Conservation (phyloP, 2,797 vertebrate species). For the Pteronotus mesoamericanus region DNA sequence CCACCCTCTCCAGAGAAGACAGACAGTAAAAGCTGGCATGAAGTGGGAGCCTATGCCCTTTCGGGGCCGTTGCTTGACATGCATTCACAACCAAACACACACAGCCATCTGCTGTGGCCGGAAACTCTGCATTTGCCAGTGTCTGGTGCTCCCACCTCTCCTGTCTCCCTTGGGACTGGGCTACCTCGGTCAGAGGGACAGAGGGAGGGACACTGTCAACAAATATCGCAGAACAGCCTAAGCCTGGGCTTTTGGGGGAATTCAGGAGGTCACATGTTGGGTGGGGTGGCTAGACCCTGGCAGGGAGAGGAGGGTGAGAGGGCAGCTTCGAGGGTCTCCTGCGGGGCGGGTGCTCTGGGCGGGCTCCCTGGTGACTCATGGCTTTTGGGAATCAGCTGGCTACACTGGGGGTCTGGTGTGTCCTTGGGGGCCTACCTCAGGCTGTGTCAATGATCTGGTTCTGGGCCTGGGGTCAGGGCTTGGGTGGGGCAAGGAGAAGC, state of each 20-base stretch:
- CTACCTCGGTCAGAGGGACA: not conserved
- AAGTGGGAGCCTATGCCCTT: accelerated
- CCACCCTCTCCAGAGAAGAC: not conserved
- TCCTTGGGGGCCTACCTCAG: not conserved
- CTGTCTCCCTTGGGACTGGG: not conserved
- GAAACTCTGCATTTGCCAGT: not conserved
- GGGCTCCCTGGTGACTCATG: constrained; percentile 56
- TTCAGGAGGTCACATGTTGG: constrained; percentile 49
- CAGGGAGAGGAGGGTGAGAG: not conserved
- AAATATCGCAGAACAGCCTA: not conserved
- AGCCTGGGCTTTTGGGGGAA: constrained; percentile 70
- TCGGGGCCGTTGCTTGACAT: accelerated
- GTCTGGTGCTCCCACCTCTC: not conserved
- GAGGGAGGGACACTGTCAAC: not conserved
- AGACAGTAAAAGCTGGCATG: not conserved
- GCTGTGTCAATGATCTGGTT: not conserved
- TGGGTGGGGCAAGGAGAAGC: not conserved
- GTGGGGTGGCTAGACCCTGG: not conserved
- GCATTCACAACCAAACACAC: too few species aligned
- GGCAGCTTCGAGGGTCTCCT: not conserved
- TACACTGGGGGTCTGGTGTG: not conserved
- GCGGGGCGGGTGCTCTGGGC: not conserved
- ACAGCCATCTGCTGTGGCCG: not conserved
- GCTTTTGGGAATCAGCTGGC: constrained; percentile 57
- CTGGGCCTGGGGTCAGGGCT: not conserved